These are phyloP conservation scores for Wiebesia pumilae DNA, from an alignment of 1,140 invertebrate genomes.

Conservation along the genomic window DNA sequence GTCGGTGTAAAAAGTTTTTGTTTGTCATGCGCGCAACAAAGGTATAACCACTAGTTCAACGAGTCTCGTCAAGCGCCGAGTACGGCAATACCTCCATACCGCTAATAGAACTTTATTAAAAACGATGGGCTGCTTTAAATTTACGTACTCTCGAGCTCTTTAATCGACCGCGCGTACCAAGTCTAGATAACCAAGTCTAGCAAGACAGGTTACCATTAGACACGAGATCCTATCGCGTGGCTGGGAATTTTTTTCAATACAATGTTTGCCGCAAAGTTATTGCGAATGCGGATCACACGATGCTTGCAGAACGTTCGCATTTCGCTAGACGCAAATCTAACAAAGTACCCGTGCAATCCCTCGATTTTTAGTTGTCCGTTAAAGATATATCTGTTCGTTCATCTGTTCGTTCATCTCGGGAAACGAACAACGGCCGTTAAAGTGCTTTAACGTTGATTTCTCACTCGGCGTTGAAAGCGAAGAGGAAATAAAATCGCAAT, in stretches of 20 bases:
- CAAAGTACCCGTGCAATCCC: no score
- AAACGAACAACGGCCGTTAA: background rate
- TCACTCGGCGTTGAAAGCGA: background rate
- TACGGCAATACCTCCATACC: background rate
- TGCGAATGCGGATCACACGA: background rate
- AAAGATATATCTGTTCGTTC: background rate
- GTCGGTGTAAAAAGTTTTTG: background rate
- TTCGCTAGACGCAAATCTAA: background rate
- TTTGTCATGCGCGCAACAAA: background rate
- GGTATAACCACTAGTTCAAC: background rate
- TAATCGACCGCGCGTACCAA: background rate
- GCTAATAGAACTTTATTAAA: background rate
- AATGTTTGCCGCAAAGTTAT: background rate
- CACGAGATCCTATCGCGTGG: background rate
- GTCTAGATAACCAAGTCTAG: background rate
- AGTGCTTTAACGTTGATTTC: background rate
- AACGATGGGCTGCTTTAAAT: slow-evolving; percentile 5
- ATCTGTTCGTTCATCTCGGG: background rate
- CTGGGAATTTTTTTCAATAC: background rate
- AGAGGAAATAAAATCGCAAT: background rate
- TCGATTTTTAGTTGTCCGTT: background rate
- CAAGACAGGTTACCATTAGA: background rate
- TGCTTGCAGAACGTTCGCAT: no score
- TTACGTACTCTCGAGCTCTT: background rate
- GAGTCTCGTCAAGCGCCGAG: background rate